Evolutionary conservation across 1,140 invertebrate species (phyloP).

Genomic region (Pseudomyrmex dendroicus): DNA sequence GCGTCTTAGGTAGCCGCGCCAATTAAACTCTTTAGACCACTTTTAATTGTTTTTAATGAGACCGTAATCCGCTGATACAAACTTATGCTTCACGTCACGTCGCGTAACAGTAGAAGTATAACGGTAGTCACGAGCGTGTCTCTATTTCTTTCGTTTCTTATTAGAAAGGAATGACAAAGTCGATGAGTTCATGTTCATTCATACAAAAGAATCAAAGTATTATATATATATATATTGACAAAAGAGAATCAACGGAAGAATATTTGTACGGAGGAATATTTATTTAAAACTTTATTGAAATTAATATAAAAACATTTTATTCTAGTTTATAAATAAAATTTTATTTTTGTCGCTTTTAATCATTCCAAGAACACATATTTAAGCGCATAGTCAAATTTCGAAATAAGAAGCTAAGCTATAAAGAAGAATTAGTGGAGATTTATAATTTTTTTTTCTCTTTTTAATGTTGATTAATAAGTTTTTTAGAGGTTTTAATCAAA

Average conservation of each 20-base stretch:
- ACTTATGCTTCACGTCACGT: conserved; percentile 59
- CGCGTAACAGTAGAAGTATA: conserved; percentile 73
- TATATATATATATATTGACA: no score
- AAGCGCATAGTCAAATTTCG: no score
- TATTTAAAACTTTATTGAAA: not conserved
- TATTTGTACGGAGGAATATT: no score
- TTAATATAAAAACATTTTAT: not conserved
- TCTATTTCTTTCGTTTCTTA: conserved; percentile 65
- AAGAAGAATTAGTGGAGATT: no score
- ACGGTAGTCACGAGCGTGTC: conserved; percentile 67
- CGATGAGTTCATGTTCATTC: conserved; percentile 35
- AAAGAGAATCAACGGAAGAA: no score
- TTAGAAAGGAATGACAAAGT: conserved; percentile 44
- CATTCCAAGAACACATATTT: no score
- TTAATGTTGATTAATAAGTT: no score
- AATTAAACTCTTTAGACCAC: conserved; percentile 74
- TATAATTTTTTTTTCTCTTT: no score
- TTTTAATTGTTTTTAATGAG: conserved; percentile 80
- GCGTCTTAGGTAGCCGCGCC: conserved; percentile 30
- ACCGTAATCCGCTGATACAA: conserved; percentile 45
- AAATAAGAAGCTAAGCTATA: no score
- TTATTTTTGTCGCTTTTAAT: no score
- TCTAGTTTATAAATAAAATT: no score
- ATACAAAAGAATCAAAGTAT: not conserved
- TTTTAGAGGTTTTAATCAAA: no score